Percentiles rank a stretch among this genome's conserved stretches.
Evolutionary conservation across 2,888 invertebrate species (phyloP).

Genomic region (Dynastes grantii): DNA sequence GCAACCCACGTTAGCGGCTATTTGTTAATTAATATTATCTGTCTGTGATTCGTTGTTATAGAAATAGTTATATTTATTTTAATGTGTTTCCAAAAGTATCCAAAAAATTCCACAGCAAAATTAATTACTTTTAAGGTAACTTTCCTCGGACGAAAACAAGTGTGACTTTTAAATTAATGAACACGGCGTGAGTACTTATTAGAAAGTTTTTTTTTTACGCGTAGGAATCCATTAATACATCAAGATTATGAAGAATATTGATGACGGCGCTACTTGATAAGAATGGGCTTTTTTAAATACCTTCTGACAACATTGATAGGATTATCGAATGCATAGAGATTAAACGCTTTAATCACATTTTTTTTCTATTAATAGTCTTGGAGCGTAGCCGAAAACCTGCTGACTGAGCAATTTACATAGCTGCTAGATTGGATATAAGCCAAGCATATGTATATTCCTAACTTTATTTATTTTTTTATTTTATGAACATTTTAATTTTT

Average conservation of each 20-base stretch:
- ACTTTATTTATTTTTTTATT: neutral
- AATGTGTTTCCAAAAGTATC: too few species aligned
- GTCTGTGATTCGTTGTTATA: neutral
- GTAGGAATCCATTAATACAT: neutral
- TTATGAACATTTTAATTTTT: neutral
- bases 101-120: too few species aligned
- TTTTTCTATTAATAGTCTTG: conserved; percentile 13
- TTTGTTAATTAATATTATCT: conserved; percentile 59
- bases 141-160: neutral
- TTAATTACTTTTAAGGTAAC: too few species aligned
- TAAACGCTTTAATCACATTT: neutral
- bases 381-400: neutral
- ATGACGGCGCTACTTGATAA: conserved; percentile 24
- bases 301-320: neutral
- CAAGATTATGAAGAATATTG: conserved; percentile 13
- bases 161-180: neutral
- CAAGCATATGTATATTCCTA: neutral
- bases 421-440: conserved; percentile 5
- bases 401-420: conserved; percentile 1
- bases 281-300: neutral
- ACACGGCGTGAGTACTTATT: neutral
- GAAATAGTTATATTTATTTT: neutral
- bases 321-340: neutral
- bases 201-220: neutral
- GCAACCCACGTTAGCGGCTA: conserved; percentile 59